Evolutionary conservation across 2,888 invertebrate genomes (phyloP), one percentile per base, ranked within the genome.

Genomic region (Pristionchus mayeri): DNA sequence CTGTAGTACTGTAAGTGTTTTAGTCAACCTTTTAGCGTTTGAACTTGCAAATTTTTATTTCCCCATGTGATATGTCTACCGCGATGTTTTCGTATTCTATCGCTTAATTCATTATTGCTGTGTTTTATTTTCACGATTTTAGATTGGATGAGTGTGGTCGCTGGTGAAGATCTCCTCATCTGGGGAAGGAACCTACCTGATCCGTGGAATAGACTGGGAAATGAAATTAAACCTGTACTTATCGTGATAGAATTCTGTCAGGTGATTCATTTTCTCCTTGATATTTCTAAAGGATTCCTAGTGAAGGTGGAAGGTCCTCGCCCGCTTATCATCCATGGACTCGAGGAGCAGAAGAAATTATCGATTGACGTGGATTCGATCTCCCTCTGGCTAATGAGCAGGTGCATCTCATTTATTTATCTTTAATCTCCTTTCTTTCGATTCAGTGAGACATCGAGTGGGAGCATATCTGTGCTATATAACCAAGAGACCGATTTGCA

Each of bases 161-260:
- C 81, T 16, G 60, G 81, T 57, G 83, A 83, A 27, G 83, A 83
- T 34, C 50, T 83, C 2, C 71, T 83, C 71, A 83, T 83, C 24
- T 83, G 71, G 67, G 83, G 83, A n/a, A 30, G 71, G 52, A 67
- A 27, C 4, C 30, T 30, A 30, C 30, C 83, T n/a, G 83, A 83
- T 71, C 83, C 83, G 50, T 83, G 67, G 67, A 83, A 83, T 37
- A 67, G 83, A 30, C 30, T 83, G 24, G 83, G 83, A 0, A 83
- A 71, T 52, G 48, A 30, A 27, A 30, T 34, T 1, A 16, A 71
- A 13, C 83, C 83, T 34, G 30, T 71, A 13, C 34, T 83, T 18
- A 16, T 83, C 34, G 71, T 83, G 52, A 83, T 83, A 13, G 83
- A 83, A 24, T 83, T 83, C 52, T 83, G 83, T 34, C 83, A 83